Evolutionary conservation across 2,888 invertebrate genomes (phyloP).

Genomic region (Agrochola lota): DNA sequence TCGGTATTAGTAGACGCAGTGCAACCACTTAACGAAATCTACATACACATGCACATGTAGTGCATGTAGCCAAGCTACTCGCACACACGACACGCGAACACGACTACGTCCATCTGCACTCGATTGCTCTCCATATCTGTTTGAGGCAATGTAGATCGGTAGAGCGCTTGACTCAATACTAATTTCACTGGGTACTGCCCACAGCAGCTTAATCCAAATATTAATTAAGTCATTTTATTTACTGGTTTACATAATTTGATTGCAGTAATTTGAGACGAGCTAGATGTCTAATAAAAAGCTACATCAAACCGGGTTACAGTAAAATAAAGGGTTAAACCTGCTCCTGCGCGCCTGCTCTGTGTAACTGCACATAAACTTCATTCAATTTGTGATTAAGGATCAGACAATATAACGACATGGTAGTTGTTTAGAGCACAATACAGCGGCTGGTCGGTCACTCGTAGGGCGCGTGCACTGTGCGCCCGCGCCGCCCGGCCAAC

Average conservation of each 20-base stretch:
- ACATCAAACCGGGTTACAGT: background rate
- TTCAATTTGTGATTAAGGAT: slow-evolving; percentile 41
- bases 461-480: slow-evolving; percentile 77
- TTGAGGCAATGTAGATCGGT: slow-evolving; percentile 27
- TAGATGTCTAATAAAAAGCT: background rate
- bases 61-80: slow-evolving; percentile 22
- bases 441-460: slow-evolving; percentile 75
- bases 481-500: slow-evolving; percentile 44
- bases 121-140: slow-evolving; percentile 44
- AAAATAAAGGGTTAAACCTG: slow-evolving; percentile 6
- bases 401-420: slow-evolving; percentile 45
- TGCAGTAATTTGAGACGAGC: background rate
- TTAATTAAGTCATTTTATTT: slow-evolving; percentile 10
- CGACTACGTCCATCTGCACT: slow-evolving; percentile 36
- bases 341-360: slow-evolving; percentile 12
- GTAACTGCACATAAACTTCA: slow-evolving; percentile 12
- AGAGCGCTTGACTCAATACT: slow-evolving; percentile 6
- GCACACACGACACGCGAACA: slow-evolving; percentile 26
- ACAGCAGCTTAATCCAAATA: background rate
- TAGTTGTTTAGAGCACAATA: slow-evolving; percentile 54
- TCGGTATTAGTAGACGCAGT: slow-evolving; percentile 60
- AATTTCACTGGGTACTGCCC: background rate
- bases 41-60: slow-evolving; percentile 38
- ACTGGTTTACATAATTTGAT: background rate
- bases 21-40: slow-evolving; percentile 63